phyloP scores from a whole-genome alignment of 2,113 vertebrate species.

The Barbus barbus region DNA sequence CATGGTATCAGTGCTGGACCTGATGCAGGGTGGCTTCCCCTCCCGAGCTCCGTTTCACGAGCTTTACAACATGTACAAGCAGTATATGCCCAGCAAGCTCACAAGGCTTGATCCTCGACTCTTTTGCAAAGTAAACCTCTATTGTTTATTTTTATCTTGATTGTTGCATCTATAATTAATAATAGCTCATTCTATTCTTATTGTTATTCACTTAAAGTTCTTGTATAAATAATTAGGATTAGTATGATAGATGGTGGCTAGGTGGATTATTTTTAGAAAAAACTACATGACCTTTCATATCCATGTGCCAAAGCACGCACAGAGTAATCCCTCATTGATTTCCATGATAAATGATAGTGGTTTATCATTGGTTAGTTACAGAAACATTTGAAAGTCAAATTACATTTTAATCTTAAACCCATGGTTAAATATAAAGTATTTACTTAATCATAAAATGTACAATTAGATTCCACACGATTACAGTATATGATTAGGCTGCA shows the following conservation, averaged over 20 bases:
- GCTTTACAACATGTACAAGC: slow-evolving; percentile 98
- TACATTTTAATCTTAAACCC: background rate
- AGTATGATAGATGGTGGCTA: background rate
- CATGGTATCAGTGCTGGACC: slow-evolving; percentile 97
- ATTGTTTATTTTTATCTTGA: background rate
- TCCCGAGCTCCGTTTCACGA: slow-evolving; percentile 97
- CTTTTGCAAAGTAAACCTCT: slow-evolving; percentile 89
- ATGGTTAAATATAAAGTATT: background rate
- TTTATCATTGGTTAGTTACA: background rate
- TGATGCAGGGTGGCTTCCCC: slow-evolving; percentile 98
- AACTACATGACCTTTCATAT: slow-evolving; percentile 2
- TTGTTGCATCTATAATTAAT: background rate
- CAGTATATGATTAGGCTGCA: background rate
- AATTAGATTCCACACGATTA: background rate
- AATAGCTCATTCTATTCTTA: background rate
- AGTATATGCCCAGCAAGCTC: slow-evolving; percentile 92
- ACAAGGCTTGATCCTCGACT: slow-evolving; percentile 92
- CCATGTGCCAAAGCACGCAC: background rate
- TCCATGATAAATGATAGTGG: background rate
- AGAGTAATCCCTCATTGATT: slow-evolving; percentile 20
- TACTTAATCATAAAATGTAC: background rate
- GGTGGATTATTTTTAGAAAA: background rate
- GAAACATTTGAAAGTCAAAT: slow-evolving; percentile 15
- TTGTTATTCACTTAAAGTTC: slow-evolving; percentile 15
- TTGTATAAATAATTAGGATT: background rate